These are phyloP conservation scores for Heliangelus exortis DNA, from an alignment of 2,797 vertebrate genomes.

Conservation along the genomic window DNA sequence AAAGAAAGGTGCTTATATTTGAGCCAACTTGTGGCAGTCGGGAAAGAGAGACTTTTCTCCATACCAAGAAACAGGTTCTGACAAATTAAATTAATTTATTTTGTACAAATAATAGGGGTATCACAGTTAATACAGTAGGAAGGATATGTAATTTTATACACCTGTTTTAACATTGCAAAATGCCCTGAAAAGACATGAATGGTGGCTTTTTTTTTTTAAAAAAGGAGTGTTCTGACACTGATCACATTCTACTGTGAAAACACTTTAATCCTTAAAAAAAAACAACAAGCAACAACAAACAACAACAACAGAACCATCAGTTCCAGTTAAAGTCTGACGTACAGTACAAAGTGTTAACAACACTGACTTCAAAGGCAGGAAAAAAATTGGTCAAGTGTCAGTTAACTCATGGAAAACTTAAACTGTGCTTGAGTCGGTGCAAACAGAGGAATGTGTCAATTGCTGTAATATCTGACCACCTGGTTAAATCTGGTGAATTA, in stretches of 20 bases:
- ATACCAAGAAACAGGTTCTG: background rate
- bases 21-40: background rate
- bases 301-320: background rate
- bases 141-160: conserved; percentile 22
- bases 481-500: background rate
- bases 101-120: conserved; percentile 38
- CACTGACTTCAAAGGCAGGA: conserved; percentile 43
- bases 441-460: conserved; percentile 75
- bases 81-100: conserved; percentile 75
- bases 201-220: background rate
- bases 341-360: conserved; percentile 48
- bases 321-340: conserved; percentile 28
- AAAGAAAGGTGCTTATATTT: background rate
- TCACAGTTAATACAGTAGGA: conserved; percentile 36
- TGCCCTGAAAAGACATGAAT: conserved; percentile 33
- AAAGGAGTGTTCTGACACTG: background rate
- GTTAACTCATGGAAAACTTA: conserved; percentile 53
- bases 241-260: conserved; percentile 14
- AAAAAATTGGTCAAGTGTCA: conserved; percentile 60
- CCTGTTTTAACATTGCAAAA: conserved; percentile 49
- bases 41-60: background rate
- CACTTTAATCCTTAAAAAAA: background rate
- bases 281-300: background rate
- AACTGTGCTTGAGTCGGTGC: conserved; percentile 61
- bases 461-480: background rate